phyloP scores from a whole-genome alignment of 2,113 vertebrate genomes.

The Planiliza haematocheilus region DNA sequence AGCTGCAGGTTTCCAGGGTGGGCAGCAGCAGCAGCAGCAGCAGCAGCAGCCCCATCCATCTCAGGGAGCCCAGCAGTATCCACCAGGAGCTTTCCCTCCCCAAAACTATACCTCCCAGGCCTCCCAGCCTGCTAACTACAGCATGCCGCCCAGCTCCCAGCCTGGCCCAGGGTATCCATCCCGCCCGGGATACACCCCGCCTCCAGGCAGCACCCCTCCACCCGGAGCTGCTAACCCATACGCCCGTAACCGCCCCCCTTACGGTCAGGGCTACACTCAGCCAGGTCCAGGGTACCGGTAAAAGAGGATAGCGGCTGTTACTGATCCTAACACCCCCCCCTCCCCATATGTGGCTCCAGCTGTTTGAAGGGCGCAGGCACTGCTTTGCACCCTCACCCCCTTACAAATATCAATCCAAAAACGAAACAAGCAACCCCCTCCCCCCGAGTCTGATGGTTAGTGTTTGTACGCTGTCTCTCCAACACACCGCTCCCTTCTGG shows the following conservation, averaged over 20 bases:
- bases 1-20: conserved; percentile 83
- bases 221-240: conserved; percentile 93
- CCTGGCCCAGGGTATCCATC: conserved; percentile 87
- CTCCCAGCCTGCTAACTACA: conserved; percentile 90
- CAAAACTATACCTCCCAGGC: conserved; percentile 94
- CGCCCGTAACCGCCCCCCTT: conserved; percentile 92
- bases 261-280: conserved; percentile 93
- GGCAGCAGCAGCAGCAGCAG: conserved; percentile 82
- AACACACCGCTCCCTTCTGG: conserved; percentile 48
- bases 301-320: conserved; percentile 53
- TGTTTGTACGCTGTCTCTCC: conserved; percentile 67
- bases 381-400: conserved; percentile 16
- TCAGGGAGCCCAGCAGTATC: conserved; percentile 90
- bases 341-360: conserved; percentile 57
- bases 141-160: conserved; percentile 87
- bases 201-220: conserved; percentile 90
- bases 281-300: conserved; percentile 98
- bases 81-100: conserved; percentile 88
- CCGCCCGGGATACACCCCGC: conserved; percentile 90
- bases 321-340: conserved; percentile 31
- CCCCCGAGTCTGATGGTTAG: conserved; percentile 62
- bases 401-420: conserved; percentile 65
- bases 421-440: conserved; percentile 56
- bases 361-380: conserved; percentile 58
- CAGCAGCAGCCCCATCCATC: conserved; percentile 84